phyloP scores from a whole-genome alignment of 2,113 vertebrate species.

The Holacanthus passer region DNA sequence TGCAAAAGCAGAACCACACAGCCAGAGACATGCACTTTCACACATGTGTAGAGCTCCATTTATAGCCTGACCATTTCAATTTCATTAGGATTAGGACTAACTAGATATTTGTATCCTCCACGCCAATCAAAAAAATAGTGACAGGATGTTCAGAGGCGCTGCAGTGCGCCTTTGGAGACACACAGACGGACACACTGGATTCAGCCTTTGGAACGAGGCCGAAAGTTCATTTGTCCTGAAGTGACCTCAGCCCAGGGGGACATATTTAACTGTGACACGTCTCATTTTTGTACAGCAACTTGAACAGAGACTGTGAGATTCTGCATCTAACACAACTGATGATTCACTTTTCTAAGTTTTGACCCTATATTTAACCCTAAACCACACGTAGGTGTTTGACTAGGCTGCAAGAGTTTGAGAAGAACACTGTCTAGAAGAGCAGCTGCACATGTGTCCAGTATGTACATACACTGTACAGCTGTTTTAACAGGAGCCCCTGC shows the following conservation, averaged over 20 bases:
- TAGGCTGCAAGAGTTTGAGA: neutral
- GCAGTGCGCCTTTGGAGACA: conserved; percentile 8
- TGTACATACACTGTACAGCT: neutral
- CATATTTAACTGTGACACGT: conserved; percentile 22
- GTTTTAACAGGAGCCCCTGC: neutral
- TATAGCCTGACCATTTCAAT: conserved; percentile 7
- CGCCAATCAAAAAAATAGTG: conserved; percentile 7
- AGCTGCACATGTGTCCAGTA: neutral
- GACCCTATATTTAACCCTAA: neutral
- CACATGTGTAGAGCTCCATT: neutral
- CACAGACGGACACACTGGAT: neutral
- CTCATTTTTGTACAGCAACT: neutral
- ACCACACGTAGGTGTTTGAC: neutral
- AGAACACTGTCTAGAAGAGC: neutral
- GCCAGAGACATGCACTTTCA: neutral
- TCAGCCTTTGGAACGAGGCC: neutral
- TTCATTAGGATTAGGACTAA: conserved; percentile 36
- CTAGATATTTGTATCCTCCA: conserved; percentile 23
- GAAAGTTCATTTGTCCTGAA: conserved; percentile 28
- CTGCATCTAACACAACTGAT: neutral
- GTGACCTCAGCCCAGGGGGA: conserved; percentile 17
- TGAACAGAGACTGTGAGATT: neutral
- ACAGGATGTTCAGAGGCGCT: conserved; percentile 15
- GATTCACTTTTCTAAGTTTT: neutral
- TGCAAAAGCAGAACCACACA: neutral